These are phyloP conservation scores for Sminthopsis crassicaudata DNA, from an alignment of 2,113 vertebrate species.

Conservation along the genomic window DNA sequence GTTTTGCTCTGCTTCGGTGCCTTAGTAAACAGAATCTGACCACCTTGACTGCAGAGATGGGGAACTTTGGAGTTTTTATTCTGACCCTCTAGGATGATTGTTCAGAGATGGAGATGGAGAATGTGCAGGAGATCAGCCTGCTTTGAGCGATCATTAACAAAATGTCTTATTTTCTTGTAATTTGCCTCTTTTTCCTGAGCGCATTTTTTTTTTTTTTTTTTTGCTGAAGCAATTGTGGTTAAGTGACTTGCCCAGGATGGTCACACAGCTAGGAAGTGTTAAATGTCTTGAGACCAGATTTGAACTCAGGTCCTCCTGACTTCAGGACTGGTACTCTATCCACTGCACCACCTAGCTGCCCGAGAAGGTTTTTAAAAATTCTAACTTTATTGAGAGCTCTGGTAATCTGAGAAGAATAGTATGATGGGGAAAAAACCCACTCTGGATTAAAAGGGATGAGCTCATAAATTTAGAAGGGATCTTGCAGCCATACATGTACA, in stretches of 20 bases:
- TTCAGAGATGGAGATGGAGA: not conserved
- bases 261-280: too few species aligned
- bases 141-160: not conserved
- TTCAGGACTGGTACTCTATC: too few species aligned
- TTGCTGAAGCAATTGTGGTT: too few species aligned
- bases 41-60: not conserved
- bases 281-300: too few species aligned
- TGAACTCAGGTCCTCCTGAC: too few species aligned
- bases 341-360: too few species aligned
- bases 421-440: not conserved
- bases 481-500: too few species aligned
- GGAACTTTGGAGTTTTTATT: not conserved
- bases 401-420: not conserved
- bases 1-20: not conserved
- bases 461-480: not conserved
- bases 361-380: not conserved
- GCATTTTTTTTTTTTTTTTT: too few species aligned
- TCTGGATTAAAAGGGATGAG: not conserved
- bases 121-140: not conserved
- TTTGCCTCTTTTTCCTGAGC: slow-evolving; percentile 43
- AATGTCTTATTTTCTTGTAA: slow-evolving; percentile 12
- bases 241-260: too few species aligned
- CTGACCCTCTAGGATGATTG: not conserved
- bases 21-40: not conserved
- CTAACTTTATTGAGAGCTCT: slow-evolving; percentile 37